Conservation (phyloP, 2,113 vertebrate genomes). For the Xiphophorus maculatus region DNA sequence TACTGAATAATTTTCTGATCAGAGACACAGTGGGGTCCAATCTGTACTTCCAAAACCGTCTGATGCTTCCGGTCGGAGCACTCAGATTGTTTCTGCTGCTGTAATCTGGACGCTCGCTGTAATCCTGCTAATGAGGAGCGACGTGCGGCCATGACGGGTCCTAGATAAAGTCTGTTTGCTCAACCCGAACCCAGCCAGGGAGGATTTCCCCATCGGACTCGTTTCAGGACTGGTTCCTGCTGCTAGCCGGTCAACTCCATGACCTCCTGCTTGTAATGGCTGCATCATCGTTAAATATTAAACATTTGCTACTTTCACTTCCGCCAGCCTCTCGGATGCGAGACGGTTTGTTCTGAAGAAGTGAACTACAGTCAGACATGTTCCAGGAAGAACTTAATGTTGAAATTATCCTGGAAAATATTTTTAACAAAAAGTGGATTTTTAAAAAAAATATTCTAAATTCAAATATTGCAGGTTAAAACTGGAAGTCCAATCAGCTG, state of each 20-base stretch:
- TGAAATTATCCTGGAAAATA: too few species aligned
- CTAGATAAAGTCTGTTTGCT: background rate
- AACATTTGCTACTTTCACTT: background rate
- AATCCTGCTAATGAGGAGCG: constrained; percentile 58
- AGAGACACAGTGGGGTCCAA: too few species aligned
- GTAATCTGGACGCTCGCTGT: constrained; percentile 49
- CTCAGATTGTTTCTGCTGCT: constrained; percentile 51
- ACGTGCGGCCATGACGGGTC: too few species aligned
- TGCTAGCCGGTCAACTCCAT: background rate
- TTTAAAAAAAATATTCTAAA: too few species aligned
- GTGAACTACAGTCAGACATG: too few species aligned
- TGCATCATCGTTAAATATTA: background rate
- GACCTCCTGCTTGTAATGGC: background rate
- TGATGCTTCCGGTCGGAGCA: background rate
- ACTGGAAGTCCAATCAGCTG: too few species aligned
- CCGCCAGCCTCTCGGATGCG: background rate
- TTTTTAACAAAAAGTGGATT: too few species aligned
- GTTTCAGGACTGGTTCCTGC: background rate
- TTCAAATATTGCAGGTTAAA: too few species aligned
- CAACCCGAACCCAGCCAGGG: background rate
- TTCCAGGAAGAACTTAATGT: background rate
- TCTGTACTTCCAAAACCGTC: background rate
- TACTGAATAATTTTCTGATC: too few species aligned
- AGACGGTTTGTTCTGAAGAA: background rate
- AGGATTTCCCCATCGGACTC: background rate